Base-by-base conservation (phyloP, 2,888 invertebrate species). In the Pristionchus mayeri region DNA sequence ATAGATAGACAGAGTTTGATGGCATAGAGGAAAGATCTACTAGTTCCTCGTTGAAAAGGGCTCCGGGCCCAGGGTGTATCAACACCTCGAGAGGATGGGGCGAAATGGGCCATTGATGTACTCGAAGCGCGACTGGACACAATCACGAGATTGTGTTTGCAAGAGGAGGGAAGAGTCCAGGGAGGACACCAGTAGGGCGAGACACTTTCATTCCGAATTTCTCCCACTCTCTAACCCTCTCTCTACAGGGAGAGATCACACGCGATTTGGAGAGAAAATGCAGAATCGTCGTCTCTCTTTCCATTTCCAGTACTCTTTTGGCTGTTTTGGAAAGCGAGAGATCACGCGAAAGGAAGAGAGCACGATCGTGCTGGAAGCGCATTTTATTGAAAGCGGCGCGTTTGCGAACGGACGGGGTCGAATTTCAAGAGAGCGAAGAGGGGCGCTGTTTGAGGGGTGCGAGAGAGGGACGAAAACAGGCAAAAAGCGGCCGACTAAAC, bases 371-470 rank as follows among this genome's bases (percentile, higher is more conserved):
- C 4, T 21, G 7, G 57, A 18, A 21, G 27, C 6, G 57, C 21
- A 24, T 7, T 7, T 21, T 57, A 4, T 57, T 57, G 7, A 24
- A 21, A 57, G 57, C 21, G 21, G 21, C 7, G 57, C 27, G 44
- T 57, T 24, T 24, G 75, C 3, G 75, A 75, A 75, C 48, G 75
- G 75, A 44, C 40, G 44, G 75, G 75, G 48, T 48, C 40, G 24
- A 44, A 44, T 75, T 24, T 48, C 48, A 27, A 44, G 75, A 75
- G 71, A 34, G 67, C 37, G 71, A 67, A 21, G 75, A 75, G 37
- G 44, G 44, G 21, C 27, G 27, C 7, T n/a, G 75, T 24, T 9
- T 44, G 75, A 75, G 37, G 9, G 48, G 44, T 24, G 11, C 27
- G 75, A 44, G 11, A 75, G 34, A 34, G 75, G n/a, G 27, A 24